phyloP scores from a whole-genome alignment of 2,797 vertebrate genomes.

The Pseudomugil gertrudae region DNA sequence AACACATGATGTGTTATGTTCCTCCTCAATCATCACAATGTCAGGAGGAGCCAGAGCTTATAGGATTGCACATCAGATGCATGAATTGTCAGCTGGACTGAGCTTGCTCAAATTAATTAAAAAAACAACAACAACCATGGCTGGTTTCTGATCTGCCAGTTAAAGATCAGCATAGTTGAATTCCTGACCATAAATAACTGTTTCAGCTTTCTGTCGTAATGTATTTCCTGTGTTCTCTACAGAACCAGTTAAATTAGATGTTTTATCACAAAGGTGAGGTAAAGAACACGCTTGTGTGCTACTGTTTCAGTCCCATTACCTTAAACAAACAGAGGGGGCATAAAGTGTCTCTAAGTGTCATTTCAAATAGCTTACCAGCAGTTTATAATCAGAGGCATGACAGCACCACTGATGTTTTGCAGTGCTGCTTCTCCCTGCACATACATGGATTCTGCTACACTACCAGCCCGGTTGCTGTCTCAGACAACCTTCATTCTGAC shows the following conservation, averaged over 20 bases:
- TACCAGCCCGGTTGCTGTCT: not conserved
- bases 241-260: not conserved
- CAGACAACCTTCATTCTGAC: not conserved
- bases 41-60: not conserved
- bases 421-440: not conserved
- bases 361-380: not conserved
- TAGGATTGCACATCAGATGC: not conserved
- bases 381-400: slow-evolving; percentile 1
- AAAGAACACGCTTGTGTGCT: not conserved
- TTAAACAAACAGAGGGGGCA: not conserved
- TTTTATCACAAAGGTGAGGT: not conserved
- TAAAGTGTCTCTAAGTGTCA: not conserved
- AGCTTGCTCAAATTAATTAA: not conserved
- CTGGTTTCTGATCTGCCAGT: not conserved
- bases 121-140: not conserved
- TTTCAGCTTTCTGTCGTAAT: not conserved
- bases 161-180: slow-evolving; percentile 1
- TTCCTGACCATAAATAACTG: slow-evolving; percentile 2
- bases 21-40: not conserved
- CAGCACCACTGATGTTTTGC: not conserved
- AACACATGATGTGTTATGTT: not conserved
- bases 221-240: not conserved
- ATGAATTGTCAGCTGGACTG: not conserved
- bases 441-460: not conserved
- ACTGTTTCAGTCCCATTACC: not conserved